Base-by-base conservation (phyloP, 2,888 invertebrate genomes). In the Tolmerus cingulatus region DNA sequence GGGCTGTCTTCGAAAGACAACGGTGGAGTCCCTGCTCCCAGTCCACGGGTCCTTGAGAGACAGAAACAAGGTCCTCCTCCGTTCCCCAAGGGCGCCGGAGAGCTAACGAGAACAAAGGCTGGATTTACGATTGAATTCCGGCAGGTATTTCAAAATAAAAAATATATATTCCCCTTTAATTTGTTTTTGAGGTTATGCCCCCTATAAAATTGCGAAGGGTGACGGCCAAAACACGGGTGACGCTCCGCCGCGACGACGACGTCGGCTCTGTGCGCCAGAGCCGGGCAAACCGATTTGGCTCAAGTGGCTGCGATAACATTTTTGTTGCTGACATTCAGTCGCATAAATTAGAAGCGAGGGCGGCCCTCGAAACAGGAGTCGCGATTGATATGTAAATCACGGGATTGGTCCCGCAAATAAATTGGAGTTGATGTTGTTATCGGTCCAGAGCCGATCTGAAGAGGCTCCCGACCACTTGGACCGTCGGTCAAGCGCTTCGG, bases 351-450 rank as follows among this genome's bases (percentile, higher is more conserved):
- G 82, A 82, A 82, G 19, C 16, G 82, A 37, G 34, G 57, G 82
- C 55, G 19, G 82, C 40, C 57, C 66, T 82, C 57, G 23, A 51
- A 51, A 23, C 81, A n/a, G 40, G 27, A 43, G 51, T 51, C 66
- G 82, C 82, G 82, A 82, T 82, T 82, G 82, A 82, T 82, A 82
- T 82, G 82, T 82, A 82, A 82, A 82, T 82, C 82, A 51, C 82
- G 37, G 82, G 57, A 82, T 82, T 82, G 57, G 82, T n/a, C 82
- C 37, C 23, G 66, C 82, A 82, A 82, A 82, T 82, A 82, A 82
- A 82, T 82, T 82, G 57, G 57, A 82, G 82, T 82, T 82, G 82
- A 82, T 82, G 82, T 82, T 82, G 82, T 82, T 82, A 51, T 81
- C 55, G 81, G 55, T 30, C 40, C 51, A 43, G 34, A 27, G 55